Percentiles rank a stretch among this genome's conserved stretches.
phyloP scores from a whole-genome alignment of 2,113 vertebrate species.

The Mastomys natalensis region DNA sequence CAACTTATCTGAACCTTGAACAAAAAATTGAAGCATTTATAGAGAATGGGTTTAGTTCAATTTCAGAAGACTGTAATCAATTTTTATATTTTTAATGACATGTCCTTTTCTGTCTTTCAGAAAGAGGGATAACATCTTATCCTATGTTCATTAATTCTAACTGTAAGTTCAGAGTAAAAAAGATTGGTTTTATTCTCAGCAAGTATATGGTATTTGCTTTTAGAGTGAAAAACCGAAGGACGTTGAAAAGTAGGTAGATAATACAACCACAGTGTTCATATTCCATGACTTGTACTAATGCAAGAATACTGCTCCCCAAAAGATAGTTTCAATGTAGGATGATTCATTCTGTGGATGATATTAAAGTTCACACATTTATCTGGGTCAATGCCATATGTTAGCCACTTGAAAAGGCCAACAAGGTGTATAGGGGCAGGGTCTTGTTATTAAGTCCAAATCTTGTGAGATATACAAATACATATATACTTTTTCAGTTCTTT shows the following conservation, averaged over 20 bases:
- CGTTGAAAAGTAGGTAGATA: conserved; percentile 64
- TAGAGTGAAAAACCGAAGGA: conserved; percentile 63
- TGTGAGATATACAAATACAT: background rate
- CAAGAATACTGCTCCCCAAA: conserved; percentile 1
- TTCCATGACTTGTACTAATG: conserved; percentile 70
- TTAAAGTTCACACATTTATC: conserved; percentile 6
- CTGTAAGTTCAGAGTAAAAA: conserved; percentile 67
- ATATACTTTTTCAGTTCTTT: conserved; percentile 10
- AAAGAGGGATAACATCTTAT: conserved; percentile 76
- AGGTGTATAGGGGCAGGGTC: background rate
- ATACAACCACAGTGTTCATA: background rate
- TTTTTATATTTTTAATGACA: conserved; percentile 78
- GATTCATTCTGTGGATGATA: background rate
- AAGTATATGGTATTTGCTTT: conserved; percentile 56
- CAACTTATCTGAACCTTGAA: conserved; percentile 71
- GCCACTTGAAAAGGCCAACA: conserved; percentile 14
- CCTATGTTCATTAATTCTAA: conserved; percentile 72
- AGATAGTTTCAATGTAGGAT: background rate
- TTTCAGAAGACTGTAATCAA: conserved; percentile 72
- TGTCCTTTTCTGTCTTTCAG: conserved; percentile 73
- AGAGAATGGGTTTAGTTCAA: conserved; percentile 70
- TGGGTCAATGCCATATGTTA: background rate
- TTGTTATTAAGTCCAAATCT: conserved; percentile 11
- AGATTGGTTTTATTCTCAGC: conserved; percentile 67
- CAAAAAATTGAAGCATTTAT: conserved; percentile 71